These are phyloP conservation scores for Acleris literana DNA, from an alignment of 2,888 invertebrate species.

Conservation along the genomic window DNA sequence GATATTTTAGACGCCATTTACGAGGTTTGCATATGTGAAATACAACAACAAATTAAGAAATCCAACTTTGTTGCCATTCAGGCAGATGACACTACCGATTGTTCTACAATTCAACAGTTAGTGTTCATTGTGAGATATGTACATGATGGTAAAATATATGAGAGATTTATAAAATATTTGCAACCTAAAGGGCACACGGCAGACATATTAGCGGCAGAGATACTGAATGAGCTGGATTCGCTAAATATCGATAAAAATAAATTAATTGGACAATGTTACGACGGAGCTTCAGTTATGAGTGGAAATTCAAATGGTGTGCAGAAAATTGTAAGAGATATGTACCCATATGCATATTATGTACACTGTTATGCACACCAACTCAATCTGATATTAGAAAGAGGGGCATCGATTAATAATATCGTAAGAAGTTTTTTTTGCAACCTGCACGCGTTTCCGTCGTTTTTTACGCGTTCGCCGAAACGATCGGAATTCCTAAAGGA, in stretches of 20 bases:
- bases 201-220: constrained; percentile 18
- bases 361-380: constrained; percentile 17
- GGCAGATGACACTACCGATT: constrained; percentile 24
- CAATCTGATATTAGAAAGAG: constrained; percentile 20
- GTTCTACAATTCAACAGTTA: constrained; percentile 18
- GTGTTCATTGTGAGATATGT: constrained; percentile 11
- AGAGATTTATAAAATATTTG: constrained; percentile 30
- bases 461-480: constrained; percentile 24
- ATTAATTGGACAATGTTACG: constrained; percentile 28
- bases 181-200: constrained; percentile 21
- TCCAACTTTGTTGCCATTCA: constrained; percentile 11
- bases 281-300: constrained; percentile 31
- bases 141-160: constrained; percentile 27
- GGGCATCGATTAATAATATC: constrained; percentile 17
- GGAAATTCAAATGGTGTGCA: constrained; percentile 27
- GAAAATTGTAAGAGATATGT: constrained; percentile 15
- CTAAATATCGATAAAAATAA: constrained; percentile 28
- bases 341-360: constrained; percentile 29
- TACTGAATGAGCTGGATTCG: constrained; percentile 19
- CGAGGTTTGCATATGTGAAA: constrained; percentile 13
- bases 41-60: constrained; percentile 8
- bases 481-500: constrained; percentile 16
- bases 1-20: constrained; percentile 10
- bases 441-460: constrained; percentile 18
- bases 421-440: constrained; percentile 16